Evolutionary conservation across 2,888 invertebrate genomes (phyloP), one percentile per base, ranked within the genome.

Genomic region (Clusia tigrina): DNA sequence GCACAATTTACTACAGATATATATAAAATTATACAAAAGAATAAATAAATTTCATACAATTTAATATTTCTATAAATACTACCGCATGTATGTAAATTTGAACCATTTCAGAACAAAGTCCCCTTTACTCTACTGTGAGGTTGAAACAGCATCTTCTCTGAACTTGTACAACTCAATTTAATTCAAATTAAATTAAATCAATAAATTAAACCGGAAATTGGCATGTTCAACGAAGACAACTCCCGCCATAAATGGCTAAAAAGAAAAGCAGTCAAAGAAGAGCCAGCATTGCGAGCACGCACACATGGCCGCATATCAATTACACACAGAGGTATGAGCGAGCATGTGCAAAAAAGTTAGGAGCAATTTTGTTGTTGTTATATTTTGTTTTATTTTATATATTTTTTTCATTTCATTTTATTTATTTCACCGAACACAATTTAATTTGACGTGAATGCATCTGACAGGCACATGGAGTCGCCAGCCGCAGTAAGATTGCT

Each of bases 361-460:
- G 42, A 56, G 24, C 60, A 56, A 32, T 51, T 52, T 18, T 20
- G 52, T 69, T 72, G 62, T 69, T 69, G 20, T 26, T 69, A 71
- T 67, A 62, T 72, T 71, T 75, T 22, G 12, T 55, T 17, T 18
- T 37, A 73, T 71, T 74, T 70, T 74, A 72, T 71, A 71, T 76
- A 3, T 48, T 48, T 6, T 48, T 48, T n/a, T n/a, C n/a, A 9
- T 74, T 74, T 76, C 74, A 74, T 76, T 74, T 74, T 72, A 76
- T 74, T 74, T 74, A n/a, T 73, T 71, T 75, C 70, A 71, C 74
- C 73, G 75, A 77, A 76, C 74, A 76, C 75, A 77, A 74, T 76
- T 76, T 77, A 76, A 76, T 77, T 76, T 75, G 75, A 76, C 75
- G 76, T 69, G 77, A 74, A 75, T 77, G 74, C 74, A 73, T 69